Percentiles rank a stretch among this genome's conserved stretches.
Evolutionary conservation across 2,888 invertebrate species (phyloP).

Genomic region (Lepidocyrtoides sp.): DNA sequence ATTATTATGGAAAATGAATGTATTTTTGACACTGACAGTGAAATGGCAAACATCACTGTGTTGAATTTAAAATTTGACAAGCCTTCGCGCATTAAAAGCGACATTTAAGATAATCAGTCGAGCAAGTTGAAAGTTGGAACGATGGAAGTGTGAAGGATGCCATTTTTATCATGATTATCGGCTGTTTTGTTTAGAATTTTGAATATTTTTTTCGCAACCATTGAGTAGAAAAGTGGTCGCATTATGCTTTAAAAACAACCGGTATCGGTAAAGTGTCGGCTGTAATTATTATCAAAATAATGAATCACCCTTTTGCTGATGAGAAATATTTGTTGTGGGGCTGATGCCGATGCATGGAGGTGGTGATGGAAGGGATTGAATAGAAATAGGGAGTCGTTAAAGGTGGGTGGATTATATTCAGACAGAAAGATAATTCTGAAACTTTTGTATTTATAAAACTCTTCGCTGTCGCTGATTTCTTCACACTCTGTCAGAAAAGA

Average conservation of each 20-base stretch:
- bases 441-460: too few species aligned
- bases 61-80: neutral
- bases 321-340: too few species aligned
- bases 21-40: slow-evolving; percentile 11
- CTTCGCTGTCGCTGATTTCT: too few species aligned
- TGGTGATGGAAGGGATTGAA: neutral
- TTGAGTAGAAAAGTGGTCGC: slow-evolving; percentile 2
- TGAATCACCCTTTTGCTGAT: too few species aligned
- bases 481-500: neutral
- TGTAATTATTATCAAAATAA: slow-evolving; percentile 8
- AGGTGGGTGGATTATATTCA: too few species aligned
- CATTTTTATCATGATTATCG: neutral
- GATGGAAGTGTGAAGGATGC: neutral
- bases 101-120: neutral
- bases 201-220: neutral
- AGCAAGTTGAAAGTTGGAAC: too few species aligned
- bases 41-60: neutral
- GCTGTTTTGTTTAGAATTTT: neutral
- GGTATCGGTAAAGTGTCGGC: neutral
- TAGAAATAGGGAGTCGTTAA: too few species aligned
- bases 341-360: too few species aligned
- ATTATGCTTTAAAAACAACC: neutral
- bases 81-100: neutral
- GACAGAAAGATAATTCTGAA: too few species aligned
- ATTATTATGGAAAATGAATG: neutral